These are phyloP conservation scores for Acleris laterana DNA, from an alignment of 2,888 invertebrate genomes.

Conservation along the genomic window DNA sequence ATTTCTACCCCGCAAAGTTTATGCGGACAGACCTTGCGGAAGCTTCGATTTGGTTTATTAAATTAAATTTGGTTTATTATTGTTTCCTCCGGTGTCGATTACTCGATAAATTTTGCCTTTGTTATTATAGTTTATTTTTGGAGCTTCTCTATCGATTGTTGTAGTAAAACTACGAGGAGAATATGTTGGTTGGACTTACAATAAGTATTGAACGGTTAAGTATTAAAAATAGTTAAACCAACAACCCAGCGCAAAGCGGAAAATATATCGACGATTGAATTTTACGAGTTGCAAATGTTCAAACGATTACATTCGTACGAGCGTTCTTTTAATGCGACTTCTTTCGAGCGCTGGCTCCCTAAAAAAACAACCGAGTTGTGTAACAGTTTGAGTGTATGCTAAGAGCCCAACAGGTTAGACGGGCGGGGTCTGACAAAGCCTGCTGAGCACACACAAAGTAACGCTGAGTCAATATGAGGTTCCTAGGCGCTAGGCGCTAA, in stretches of 20 bases:
- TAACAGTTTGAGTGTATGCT: constrained; percentile 49
- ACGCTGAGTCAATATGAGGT: constrained; percentile 65
- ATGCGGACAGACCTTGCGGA: constrained; percentile 42
- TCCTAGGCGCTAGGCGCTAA: constrained; percentile 71
- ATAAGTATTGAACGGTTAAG: no score
- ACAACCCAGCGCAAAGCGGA: background rate
- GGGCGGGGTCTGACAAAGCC: constrained; percentile 62
- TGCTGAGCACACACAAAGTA: constrained; percentile 67
- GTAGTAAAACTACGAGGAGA: no score
- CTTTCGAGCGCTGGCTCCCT: background rate
- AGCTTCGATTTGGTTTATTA: constrained; percentile 45
- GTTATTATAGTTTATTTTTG: background rate
- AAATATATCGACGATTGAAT: constrained; percentile 1
- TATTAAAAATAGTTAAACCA: no score
- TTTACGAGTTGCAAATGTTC: background rate
- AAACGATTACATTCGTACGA: background rate
- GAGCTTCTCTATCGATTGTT: background rate
- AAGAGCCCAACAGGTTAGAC: constrained; percentile 62
- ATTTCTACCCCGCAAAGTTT: constrained; percentile 49
- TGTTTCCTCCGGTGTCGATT: constrained; percentile 40
- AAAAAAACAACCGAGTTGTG: constrained; percentile 44
- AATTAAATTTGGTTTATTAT: constrained; percentile 49
- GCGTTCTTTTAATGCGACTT: background rate
- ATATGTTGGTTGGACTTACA: no score
- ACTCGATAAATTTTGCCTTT: constrained; percentile 35